A percentile compares a stretch with the other conserved stretches of the same genome.
These are phyloP conservation scores for Euphonia xanthogaster DNA, from an alignment of 2,797 vertebrate genomes.

Conservation along the genomic window DNA sequence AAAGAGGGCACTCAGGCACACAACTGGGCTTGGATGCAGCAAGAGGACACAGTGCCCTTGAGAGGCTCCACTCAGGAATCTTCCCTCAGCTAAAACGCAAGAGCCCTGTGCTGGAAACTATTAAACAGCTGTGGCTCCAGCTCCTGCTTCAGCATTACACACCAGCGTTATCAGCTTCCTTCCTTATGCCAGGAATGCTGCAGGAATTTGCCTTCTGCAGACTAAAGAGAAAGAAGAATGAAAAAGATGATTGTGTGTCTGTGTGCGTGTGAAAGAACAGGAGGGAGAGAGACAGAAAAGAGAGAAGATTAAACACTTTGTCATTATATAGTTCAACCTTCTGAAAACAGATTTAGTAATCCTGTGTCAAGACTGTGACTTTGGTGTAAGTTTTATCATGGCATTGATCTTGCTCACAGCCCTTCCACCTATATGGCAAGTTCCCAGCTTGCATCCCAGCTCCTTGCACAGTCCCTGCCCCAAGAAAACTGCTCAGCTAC, in stretches of 20 bases:
- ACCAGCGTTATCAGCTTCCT: background rate
- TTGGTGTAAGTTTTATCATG: background rate
- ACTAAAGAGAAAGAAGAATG: background rate
- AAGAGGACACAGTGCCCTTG: background rate
- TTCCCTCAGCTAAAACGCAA: background rate
- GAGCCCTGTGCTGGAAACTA: background rate
- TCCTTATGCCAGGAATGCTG: background rate
- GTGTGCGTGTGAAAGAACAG: background rate
- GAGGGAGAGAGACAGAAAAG: background rate
- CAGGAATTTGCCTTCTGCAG: constrained; percentile 14
- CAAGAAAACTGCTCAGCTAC: background rate
- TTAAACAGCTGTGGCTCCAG: background rate
- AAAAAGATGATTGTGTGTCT: background rate
- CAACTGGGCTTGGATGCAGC: background rate
- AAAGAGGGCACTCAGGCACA: background rate
- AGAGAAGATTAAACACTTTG: background rate
- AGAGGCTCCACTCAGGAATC: background rate
- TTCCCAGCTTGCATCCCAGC: background rate
- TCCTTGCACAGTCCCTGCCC: background rate
- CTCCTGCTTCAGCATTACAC: background rate
- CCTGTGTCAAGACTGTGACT: background rate
- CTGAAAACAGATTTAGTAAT: background rate
- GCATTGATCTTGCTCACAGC: background rate
- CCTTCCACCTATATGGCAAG: background rate
- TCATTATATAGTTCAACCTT: background rate